Evolutionary conservation across 53 echinoderm and acorn worm genomes (phyloP), one percentile per base, ranked within the genome.

Genomic region (Paelopatides confundens): DNA sequence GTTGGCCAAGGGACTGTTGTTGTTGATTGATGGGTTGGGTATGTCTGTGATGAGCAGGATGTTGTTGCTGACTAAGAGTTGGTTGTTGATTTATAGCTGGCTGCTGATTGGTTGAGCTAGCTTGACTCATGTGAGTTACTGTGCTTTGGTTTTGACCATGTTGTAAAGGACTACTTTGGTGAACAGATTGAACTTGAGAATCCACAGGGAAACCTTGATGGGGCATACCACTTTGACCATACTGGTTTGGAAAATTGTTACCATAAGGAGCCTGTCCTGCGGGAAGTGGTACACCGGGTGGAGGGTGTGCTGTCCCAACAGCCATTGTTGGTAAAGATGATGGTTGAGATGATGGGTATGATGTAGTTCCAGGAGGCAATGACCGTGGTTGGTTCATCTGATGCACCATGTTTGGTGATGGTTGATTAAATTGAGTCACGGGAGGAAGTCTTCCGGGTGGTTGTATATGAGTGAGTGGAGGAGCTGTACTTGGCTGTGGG

Each of bases 141-240:
- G 63, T 62, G 66, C 70, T 33, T 63, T 85, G 14, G 38, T 85
- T 63, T 27, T 63, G 34, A 35, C 46, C 1, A 3, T 23, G 48
- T n/a, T 11, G 90, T 15, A 65, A 66, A 3, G 43, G 76, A 24
- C 37, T 74, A 35, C 76, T 65, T 12, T 46, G 76, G 36, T 79
- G 69, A 51, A 32, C n/a, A 28, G 91, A 62, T 34, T 87, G 86
- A 27, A 32, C 48, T 31, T 78, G 87, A 69, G 81, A 58, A 12
- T 65, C 38, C 32, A 35, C 68, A 35, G 87, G 53, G 31, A 81
- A 64, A 11, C 66, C 58, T 31, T 90, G 64, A 62, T 58, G 54
- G 10, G 43, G 71, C 69, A 71, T 32, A 43, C 74, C 74, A 26
- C 26, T 46, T 14, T 74, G 74, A 38, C 40, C 46, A 36, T 39